Percentiles rank a stretch among this genome's conserved stretches.
These are phyloP conservation scores for Nephila pilipes DNA, from an alignment of 1,140 invertebrate genomes.

Conservation along the genomic window DNA sequence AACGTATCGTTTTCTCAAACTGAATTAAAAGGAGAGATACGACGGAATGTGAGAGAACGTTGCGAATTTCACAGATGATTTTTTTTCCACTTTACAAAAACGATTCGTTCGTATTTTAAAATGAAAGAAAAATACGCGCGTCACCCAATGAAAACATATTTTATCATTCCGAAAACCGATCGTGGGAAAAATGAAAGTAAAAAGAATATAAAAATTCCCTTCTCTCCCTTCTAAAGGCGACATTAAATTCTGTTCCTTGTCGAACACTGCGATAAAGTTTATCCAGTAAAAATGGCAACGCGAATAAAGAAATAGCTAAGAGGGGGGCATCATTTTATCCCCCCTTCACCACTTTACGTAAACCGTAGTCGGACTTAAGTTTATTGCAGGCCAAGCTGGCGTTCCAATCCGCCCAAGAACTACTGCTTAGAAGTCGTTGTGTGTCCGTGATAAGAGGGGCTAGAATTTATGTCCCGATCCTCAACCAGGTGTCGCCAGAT, in stretches of 20 bases:
- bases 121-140: conserved; percentile 38
- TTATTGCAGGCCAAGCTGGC: conserved; percentile 70
- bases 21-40: background rate
- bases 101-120: background rate
- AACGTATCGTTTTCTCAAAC: background rate
- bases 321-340: conserved; percentile 1
- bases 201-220: conserved; percentile 54
- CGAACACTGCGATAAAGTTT: conserved; percentile 72
- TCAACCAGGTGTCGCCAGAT: conserved; percentile 68
- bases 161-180: conserved; percentile 49
- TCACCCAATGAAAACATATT: conserved; percentile 37
- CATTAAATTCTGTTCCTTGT: conserved; percentile 74
- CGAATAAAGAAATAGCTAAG: conserved; percentile 15
- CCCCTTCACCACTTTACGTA: conserved; percentile 49
- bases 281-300: conserved; percentile 55
- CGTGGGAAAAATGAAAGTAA: background rate
- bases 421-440: conserved; percentile 71
- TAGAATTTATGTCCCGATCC: conserved; percentile 68
- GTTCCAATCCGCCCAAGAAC: conserved; percentile 62
- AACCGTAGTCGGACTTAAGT: conserved; percentile 48
- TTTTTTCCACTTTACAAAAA: background rate
- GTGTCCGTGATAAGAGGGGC: conserved; percentile 58
- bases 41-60: background rate
- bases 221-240: conserved; percentile 32
- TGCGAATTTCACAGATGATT: background rate